Base-by-base conservation (phyloP, 2,888 invertebrate genomes). In the Chymomyza fuscimana region DNA sequence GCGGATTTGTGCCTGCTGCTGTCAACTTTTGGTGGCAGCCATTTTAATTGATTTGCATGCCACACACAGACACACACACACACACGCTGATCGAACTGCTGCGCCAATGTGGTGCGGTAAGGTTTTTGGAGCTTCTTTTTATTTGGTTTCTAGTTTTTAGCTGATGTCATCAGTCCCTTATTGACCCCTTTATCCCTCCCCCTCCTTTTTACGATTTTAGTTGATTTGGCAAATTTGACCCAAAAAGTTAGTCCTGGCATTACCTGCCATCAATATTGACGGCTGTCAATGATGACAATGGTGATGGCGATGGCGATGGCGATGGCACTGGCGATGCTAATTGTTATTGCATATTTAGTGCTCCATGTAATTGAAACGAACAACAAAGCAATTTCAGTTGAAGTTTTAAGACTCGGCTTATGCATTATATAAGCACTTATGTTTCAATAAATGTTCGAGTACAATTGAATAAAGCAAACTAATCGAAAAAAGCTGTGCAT, bases 41-140 rank as follows among this genome's bases (percentile, higher is more conserved):
- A 73, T 78, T 87, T 84, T 87, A 84, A 84, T 84, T 84, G 87
- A 84, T 84, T 84, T 82, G 87, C 80, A 81, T 84, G 74, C 72
- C 68, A 19, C 58, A 22, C 22, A 15, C 58, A 58, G 15, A 19
- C 9, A 9, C 1, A 15, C 56, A 4, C 22, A 10, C 16, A 9
- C 56, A 5, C 7, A 56, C 19, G 10, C 56, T 19, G 3, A 58
- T 19, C 58, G 25, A 25, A 19, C 25, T 7, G 52, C 52, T 52
- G 0, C n/a, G 12, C 54, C 7, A n/a, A 5, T 54, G 10, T 15
- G 19, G 12, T 22, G 22, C 19, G 22, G 19, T 54, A 22, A 54
- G 22, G 22, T 54, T 54, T 54, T 7, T 19, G 16, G 54, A 5
- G 22, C 5, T 54, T 54, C 54, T 4, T 19, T 15, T 19, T 4